Evolutionary conservation across 1,140 invertebrate species (phyloP), one percentile per base, ranked within the genome.

Genomic region (Wiebesia pumilae): DNA sequence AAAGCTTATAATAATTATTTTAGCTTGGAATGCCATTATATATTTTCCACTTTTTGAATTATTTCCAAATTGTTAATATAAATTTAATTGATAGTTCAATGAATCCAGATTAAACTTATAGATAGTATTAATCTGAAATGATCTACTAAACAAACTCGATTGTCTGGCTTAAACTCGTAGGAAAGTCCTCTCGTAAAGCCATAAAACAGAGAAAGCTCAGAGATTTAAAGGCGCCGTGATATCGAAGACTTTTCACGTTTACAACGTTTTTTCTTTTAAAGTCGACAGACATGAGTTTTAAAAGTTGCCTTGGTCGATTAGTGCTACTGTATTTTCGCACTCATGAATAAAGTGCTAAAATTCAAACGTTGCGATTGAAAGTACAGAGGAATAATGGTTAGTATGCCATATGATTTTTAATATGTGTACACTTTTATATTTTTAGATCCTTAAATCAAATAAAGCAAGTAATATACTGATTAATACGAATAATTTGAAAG

Each of bases 131-230:
- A 54, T 78, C 30, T 30, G 27, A 54, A 54, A 9, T 43, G 47
- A 51, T 54, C 58, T 21, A 33, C 27, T 27, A 78, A 78, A 78
- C 65, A 71, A 71, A 40, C 69, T 77, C 51, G 30, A 71, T 73
- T 38, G 81, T 75, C 82, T 75, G 30, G 27, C 81, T 62, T 62
- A 62, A 62, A 62, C 58, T 62, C 58, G 58, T 62, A 33, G 21
- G 16, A 27, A 51, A 82, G 65, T 71, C 10, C 65, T 33, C 81
- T 69, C n/a, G 4, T 27, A 62, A 62, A 80, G 62, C 75, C 82
- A 81, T 89, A 88, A 89, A 88, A 88, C 88, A 88, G 88, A 71
- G 87, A 90, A 89, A 89, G 85, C 89, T 88, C 73, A 84, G 62
- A 88, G 73, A 78, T 51, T 47, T 43, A 43, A 43, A 40, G 3